These are phyloP conservation scores for Tortrix viridana DNA, from an alignment of 2,888 invertebrate genomes.

Conservation along the genomic window DNA sequence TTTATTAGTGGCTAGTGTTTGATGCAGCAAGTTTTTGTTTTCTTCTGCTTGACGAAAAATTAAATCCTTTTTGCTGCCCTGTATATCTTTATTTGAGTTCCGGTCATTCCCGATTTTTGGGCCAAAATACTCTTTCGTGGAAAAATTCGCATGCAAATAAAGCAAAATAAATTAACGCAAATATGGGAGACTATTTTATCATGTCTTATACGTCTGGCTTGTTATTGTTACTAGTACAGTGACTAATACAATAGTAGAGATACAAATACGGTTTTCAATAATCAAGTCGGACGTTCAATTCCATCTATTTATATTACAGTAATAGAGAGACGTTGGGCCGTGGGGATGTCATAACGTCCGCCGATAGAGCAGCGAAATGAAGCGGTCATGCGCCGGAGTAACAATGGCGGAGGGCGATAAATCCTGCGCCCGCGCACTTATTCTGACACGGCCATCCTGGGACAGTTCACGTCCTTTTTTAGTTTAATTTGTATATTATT, in stretches of 20 bases:
- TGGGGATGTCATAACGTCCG: constrained; percentile 53
- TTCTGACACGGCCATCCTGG: constrained; percentile 9
- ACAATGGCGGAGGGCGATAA: constrained; percentile 57
- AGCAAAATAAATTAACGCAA: no score
- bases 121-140: no score
- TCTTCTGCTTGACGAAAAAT: not conserved
- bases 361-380: constrained; percentile 54
- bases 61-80: no score
- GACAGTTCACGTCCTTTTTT: not conserved
- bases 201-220: not conserved
- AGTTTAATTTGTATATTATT: no score
- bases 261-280: not conserved
- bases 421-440: constrained; percentile 50
- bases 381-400: constrained; percentile 52
- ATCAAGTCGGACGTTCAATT: constrained; percentile 8
- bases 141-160: no score
- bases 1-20: not conserved
- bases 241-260: not conserved
- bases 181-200: no score
- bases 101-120: no score
- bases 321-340: constrained; percentile 5
- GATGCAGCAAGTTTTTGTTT: not conserved
- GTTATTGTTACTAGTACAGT: not conserved
- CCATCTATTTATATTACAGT: constrained; percentile 4
- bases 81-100: no score